Evolutionary conservation across 2,888 invertebrate species (phyloP).

Genomic region (Prosapia bicincta): DNA sequence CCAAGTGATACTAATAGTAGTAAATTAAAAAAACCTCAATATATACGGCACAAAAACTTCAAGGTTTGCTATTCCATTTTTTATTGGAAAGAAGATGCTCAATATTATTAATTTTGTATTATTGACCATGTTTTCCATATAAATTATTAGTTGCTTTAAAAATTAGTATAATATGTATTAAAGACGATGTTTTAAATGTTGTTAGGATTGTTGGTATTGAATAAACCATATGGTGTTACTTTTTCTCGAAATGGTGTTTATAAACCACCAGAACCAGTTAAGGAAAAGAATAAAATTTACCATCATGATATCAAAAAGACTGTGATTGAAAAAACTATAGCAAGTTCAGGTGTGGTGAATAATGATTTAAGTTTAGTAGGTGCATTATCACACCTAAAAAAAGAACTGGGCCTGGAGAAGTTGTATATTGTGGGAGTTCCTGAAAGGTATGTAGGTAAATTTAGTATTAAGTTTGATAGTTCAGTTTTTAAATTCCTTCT

Average conservation of each 20-base stretch:
- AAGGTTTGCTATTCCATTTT: too few species aligned
- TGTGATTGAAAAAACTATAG: background rate
- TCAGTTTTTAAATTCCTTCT: too few species aligned
- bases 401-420: slow-evolving; percentile 4
- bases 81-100: too few species aligned
- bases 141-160: too few species aligned
- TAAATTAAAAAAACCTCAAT: too few species aligned
- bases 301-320: background rate
- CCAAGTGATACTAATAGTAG: too few species aligned
- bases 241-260: slow-evolving; percentile 18
- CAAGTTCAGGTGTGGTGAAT: background rate
- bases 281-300: background rate
- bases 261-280: background rate
- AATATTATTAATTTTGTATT: too few species aligned
- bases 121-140: too few species aligned
- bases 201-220: slow-evolving; percentile 17
- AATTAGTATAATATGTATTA: too few species aligned
- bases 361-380: slow-evolving; percentile 12
- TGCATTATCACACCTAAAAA: slow-evolving; percentile 11
- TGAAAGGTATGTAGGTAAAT: slow-evolving; percentile 16
- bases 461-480: too few species aligned
- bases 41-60: too few species aligned
- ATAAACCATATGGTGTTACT: slow-evolving; percentile 20
- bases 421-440: slow-evolving; percentile 15
- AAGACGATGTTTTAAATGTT: too few species aligned